These are phyloP conservation scores for Neolamprologus devosi DNA, from an alignment of 2,113 vertebrate genomes.

Conservation along the genomic window DNA sequence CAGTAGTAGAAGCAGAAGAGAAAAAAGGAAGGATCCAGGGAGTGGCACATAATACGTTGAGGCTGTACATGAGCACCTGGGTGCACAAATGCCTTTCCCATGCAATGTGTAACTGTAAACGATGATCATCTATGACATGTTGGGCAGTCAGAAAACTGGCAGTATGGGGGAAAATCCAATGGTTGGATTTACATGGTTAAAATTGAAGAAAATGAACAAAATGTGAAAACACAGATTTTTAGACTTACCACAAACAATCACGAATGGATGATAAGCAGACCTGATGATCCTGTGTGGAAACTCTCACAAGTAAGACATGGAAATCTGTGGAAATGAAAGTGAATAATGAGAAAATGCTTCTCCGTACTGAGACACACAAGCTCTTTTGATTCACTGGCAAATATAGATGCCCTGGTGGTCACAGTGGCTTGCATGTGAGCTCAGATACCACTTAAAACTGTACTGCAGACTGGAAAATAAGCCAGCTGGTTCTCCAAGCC, in stretches of 20 bases:
- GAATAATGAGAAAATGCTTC: not conserved
- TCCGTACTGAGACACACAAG: not conserved
- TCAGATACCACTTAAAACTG: slow-evolving; percentile 14
- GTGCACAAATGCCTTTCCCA: not conserved
- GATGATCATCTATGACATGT: not conserved
- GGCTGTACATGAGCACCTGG: not conserved
- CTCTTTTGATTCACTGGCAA: slow-evolving; percentile 44
- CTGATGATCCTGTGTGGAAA: slow-evolving; percentile 28
- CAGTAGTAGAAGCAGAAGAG: not conserved
- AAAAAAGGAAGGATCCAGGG: not conserved
- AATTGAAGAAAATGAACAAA: not conserved
- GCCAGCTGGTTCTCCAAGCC: not conserved
- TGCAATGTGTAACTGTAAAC: not conserved
- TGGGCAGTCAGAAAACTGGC: not conserved
- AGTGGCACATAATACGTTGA: not conserved
- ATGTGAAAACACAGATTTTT: not conserved
- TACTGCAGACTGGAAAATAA: slow-evolving; percentile 2
- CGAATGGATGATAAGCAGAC: slow-evolving; percentile 13
- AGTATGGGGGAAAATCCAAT: not conserved
- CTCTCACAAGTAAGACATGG: slow-evolving; percentile 56
- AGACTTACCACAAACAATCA: slow-evolving; percentile 47
- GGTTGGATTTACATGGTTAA: not conserved
- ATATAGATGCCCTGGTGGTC: slow-evolving; percentile 39
- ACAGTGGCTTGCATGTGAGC: slow-evolving; percentile 13
- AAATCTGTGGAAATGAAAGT: slow-evolving; percentile 54